Evolutionary conservation across 2,888 invertebrate genomes (phyloP), one percentile per base, ranked within the genome.

Genomic region (Agonum fuliginosum): DNA sequence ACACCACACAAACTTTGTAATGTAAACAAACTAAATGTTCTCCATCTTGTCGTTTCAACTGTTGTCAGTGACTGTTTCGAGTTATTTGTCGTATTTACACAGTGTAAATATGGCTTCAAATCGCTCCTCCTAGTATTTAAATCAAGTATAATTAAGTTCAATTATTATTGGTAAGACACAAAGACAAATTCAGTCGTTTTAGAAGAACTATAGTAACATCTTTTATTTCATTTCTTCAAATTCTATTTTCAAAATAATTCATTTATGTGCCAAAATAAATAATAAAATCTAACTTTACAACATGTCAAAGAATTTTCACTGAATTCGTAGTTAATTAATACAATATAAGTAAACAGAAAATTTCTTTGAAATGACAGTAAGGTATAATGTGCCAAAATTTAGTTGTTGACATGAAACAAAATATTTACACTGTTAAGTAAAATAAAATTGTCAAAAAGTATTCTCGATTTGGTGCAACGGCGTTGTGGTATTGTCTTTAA

Each of bases 401-500:
- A n/a, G n/a, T n/a, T n/a, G n/a, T n/a, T n/a, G n/a, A n/a, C n/a
- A n/a, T n/a, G n/a, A n/a, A n/a, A n/a, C n/a, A n/a, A n/a, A n/a
- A n/a, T n/a, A n/a, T n/a, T n/a, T n/a, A n/a, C n/a, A n/a, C n/a
- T n/a, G n/a, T n/a, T n/a, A n/a, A 54, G 12, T 37, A 10, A 54
- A 54, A 37, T n/a, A 0, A n/a, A 37, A 0, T 5, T 1, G 0
- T 37, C 37, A 24, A 54, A 54, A 54, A 24, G 24, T 54, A 62
- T 62, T 62, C 58, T 62, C 58, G 58, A 30, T 62, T 62, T 62
- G 58, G 58, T 62, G 58, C 58, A 62, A 62, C 8, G 17, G 58
- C 58, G 58, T 62, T 62, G 58, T 14, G 58, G 58, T 62, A 30
- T 17, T 30, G 58, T 19, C 58, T 62, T 62, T 62, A 30, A 30